Evolutionary conservation across 2,797 vertebrate species (phyloP), one percentile per base, ranked within the genome.

Genomic region (Phataginus tetradactyla): DNA sequence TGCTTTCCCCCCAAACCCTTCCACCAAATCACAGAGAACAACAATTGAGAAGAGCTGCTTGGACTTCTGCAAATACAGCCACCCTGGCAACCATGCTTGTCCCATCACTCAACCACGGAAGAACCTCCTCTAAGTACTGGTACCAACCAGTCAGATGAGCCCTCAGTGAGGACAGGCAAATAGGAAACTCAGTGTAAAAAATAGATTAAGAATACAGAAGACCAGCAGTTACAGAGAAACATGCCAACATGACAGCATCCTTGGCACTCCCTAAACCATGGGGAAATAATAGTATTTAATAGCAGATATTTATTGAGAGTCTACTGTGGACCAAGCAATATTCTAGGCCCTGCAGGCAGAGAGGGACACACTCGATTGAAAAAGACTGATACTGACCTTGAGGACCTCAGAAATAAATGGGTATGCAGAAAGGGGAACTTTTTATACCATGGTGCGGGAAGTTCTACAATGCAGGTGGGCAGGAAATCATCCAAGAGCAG

Each of bases 401-500:
- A 61, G 34, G 57, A 75, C 5, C n/a, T 39, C 0, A 2, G 18
- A 34, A 6, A 25, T 72, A 13, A 55, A 34, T 4, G 53, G 57
- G 25, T 29, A 34, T 14, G 23, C 27, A 37, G 34, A 61, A 77
- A 81, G 10, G 21, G n/a, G 42, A n/a, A 17, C 15, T 34, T 34
- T 42, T 63, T 57, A 42, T 0, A 55, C 23, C 27, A 32, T 0
- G 3, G 29, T 4, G 11, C 3, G 3, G 9, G 23, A 20, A 18
- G 12, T 45, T 69, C 77, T 61, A 42, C 5, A 66, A 25, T 63
- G 39, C 23, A 27, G 20, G 2, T 10, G 8, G 17, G 20, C 64
- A 18, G 25, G 27, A 77, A 86, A 39, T 21, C 15, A 71, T 8
- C 42, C 34, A 20, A 45, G 18, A 64, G n/a, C 39, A 63, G 39